A percentile compares a stretch with the other conserved stretches of the same genome.
These are phyloP conservation scores for Denticeps clupeoides DNA, from an alignment of 2,797 vertebrate genomes.

Conservation along the genomic window DNA sequence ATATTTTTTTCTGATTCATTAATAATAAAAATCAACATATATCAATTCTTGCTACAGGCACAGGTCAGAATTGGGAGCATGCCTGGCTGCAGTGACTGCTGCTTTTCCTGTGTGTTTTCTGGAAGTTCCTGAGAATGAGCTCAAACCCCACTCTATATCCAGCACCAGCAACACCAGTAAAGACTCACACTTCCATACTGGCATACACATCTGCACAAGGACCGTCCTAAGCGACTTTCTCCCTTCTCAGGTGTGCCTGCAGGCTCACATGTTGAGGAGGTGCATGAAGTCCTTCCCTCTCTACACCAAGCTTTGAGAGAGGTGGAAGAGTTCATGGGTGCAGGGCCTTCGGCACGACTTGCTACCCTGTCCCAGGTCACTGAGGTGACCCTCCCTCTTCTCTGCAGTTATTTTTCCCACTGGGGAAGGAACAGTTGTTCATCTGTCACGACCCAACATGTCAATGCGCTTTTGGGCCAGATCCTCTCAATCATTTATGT, in stretches of 20 bases:
- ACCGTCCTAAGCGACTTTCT: slow-evolving; percentile 2
- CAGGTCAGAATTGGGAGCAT: slow-evolving; percentile 71
- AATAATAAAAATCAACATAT: no score
- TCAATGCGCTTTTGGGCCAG: slow-evolving; percentile 77
- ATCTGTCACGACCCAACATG: slow-evolving; percentile 67
- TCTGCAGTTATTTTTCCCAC: slow-evolving; percentile 82
- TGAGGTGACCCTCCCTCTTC: slow-evolving; percentile 76
- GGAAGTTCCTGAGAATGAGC: slow-evolving; percentile 72
- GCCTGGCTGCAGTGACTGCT: slow-evolving; percentile 76
- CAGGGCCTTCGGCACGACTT: slow-evolving; percentile 68
- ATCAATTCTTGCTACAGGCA: slow-evolving; percentile 63
- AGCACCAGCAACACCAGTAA: slow-evolving; percentile 64
- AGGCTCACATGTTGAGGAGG: slow-evolving; percentile 59
- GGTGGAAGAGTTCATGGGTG: slow-evolving; percentile 72
- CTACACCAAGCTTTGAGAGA: slow-evolving; percentile 71
- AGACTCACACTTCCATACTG: neutral
- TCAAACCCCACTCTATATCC: slow-evolving; percentile 72
- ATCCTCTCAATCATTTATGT: slow-evolving; percentile 81
- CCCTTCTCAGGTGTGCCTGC: slow-evolving; percentile 57
- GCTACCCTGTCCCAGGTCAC: slow-evolving; percentile 73
- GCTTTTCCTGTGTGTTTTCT: slow-evolving; percentile 86
- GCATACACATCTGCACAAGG: neutral
- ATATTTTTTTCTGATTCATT: no score
- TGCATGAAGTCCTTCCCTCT: slow-evolving; percentile 73
- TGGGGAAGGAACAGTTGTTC: slow-evolving; percentile 69